These are phyloP conservation scores for Hippopotamus amphibius DNA, from an alignment of 2,113 vertebrate species.

Conservation along the genomic window DNA sequence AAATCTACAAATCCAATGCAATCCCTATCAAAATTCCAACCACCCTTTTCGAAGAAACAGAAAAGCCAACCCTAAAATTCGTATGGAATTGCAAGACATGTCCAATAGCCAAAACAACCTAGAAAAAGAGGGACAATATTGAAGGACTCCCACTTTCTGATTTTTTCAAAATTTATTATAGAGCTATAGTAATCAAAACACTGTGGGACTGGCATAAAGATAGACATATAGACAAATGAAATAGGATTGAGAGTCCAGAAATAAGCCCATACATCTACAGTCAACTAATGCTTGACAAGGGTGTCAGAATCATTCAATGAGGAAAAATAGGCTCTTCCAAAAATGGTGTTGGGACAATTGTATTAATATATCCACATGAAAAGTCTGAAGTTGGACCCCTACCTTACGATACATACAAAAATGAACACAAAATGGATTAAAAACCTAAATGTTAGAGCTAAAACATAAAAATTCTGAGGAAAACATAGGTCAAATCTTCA, in stretches of 20 bases:
- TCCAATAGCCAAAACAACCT: not conserved
- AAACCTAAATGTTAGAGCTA: not conserved
- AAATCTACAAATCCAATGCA: not conserved
- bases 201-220: not conserved
- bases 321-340: not conserved
- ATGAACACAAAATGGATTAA: not conserved
- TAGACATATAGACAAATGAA: not conserved
- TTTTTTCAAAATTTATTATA: not conserved
- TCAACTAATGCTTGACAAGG: not conserved
- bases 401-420: not conserved
- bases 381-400: not conserved
- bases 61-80: not conserved
- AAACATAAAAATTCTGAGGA: not conserved
- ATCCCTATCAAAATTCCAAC: not conserved
- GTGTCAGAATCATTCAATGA: not conserved
- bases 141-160: not conserved
- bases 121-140: not conserved
- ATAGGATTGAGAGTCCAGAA: not conserved
- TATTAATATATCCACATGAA: not conserved
- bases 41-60: not conserved
- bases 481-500: not conserved
- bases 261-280: not conserved
- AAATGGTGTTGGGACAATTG: not conserved
- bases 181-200: not conserved
- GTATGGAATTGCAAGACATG: not conserved